These are phyloP conservation scores for Rhabdornis inornatus DNA, from an alignment of 2,113 vertebrate species.

Conservation along the genomic window DNA sequence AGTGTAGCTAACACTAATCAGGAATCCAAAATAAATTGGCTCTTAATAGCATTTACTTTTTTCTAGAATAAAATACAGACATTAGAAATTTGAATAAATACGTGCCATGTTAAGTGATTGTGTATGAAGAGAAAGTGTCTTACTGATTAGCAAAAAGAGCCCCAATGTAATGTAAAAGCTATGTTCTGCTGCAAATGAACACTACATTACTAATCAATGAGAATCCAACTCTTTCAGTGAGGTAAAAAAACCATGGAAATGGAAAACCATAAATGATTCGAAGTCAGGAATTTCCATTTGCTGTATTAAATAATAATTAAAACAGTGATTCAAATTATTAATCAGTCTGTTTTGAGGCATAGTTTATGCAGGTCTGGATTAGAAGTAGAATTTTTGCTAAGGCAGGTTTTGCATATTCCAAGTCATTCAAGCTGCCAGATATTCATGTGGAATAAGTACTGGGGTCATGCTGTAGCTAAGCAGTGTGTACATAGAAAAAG, in stretches of 20 bases:
- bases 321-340: neutral
- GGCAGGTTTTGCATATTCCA: neutral
- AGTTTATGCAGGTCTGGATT: neutral
- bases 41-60: neutral
- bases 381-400: neutral
- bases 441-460: neutral
- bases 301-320: neutral
- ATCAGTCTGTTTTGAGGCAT: neutral
- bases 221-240: neutral
- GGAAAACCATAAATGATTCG: neutral
- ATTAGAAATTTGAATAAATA: neutral
- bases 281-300: neutral
- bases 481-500: neutral
- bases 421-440: neutral
- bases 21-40: neutral
- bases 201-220: neutral
- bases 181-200: neutral
- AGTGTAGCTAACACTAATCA: neutral
- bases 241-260: neutral
- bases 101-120: neutral
- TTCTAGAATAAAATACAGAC: neutral
- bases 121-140: rapidly evolving
- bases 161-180: neutral
- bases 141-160: neutral
- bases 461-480: neutral